A percentile compares a stretch with the other conserved stretches of the same genome.
phyloP scores from a whole-genome alignment of 2,113 vertebrate genomes.

The Okapia johnstoni region DNA sequence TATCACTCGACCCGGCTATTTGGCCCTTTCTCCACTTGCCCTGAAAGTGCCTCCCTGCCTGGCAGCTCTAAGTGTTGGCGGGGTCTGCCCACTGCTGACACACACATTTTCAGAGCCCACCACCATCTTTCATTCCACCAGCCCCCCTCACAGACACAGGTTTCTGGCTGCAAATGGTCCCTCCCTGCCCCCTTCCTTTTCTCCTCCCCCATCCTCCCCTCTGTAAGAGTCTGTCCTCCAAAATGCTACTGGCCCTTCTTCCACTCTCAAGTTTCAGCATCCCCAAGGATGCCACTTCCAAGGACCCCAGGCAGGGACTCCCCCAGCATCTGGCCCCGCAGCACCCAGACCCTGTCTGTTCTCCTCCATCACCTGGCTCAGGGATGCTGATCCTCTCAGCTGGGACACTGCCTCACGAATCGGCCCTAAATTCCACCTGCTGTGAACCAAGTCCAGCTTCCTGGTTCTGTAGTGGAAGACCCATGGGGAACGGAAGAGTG shows the following conservation, averaged over 20 bases:
- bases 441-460: neutral
- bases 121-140: slow-evolving; percentile 37
- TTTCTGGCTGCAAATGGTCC: neutral
- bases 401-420: neutral
- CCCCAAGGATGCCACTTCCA: neutral
- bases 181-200: neutral
- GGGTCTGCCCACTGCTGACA: slow-evolving; percentile 64
- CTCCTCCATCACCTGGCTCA: neutral
- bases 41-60: slow-evolving; percentile 49
- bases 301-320: neutral
- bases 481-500: fast-evolving
- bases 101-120: slow-evolving; percentile 56
- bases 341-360: fast-evolving
- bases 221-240: neutral
- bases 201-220: neutral
- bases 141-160: neutral
- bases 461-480: neutral
- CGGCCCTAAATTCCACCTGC: neutral
- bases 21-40: slow-evolving; percentile 34
- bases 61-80: slow-evolving; percentile 31
- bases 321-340: neutral
- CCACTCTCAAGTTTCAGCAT: neutral
- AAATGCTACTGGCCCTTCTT: neutral
- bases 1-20: neutral
- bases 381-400: neutral